phyloP scores from a whole-genome alignment of 2,888 invertebrate species.

The Dynastes grantii region DNA sequence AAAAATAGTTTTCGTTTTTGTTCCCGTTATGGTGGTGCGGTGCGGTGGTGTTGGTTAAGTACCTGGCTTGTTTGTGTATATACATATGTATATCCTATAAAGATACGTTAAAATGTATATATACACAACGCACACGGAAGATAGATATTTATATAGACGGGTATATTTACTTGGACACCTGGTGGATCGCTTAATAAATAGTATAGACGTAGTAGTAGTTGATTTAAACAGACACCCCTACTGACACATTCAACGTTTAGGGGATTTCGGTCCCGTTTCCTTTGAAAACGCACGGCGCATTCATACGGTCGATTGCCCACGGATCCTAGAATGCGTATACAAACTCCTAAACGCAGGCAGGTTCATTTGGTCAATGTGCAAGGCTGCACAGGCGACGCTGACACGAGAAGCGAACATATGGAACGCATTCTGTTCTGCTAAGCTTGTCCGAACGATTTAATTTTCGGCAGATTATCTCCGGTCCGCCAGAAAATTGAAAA shows the following conservation, averaged over 20 bases:
- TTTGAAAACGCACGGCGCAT: slow-evolving; percentile 56
- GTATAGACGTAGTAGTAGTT: slow-evolving; percentile 48
- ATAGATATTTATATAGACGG: slow-evolving; percentile 25
- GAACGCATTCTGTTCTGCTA: slow-evolving; percentile 51
- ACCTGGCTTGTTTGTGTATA: slow-evolving; percentile 33
- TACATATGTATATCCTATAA: not conserved
- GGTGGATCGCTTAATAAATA: slow-evolving; percentile 59
- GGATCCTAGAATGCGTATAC: slow-evolving; percentile 57
- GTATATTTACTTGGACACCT: slow-evolving; percentile 57
- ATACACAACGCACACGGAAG: not conserved
- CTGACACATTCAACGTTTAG: slow-evolving; percentile 57
- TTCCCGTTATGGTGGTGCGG: slow-evolving; percentile 4
- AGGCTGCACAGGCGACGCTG: slow-evolving; percentile 50
- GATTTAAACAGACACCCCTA: slow-evolving; percentile 60
- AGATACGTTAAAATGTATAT: slow-evolving; percentile 1
- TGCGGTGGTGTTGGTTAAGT: slow-evolving; percentile 5
- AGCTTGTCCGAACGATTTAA: slow-evolving; percentile 55
- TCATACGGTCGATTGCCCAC: slow-evolving; percentile 57
- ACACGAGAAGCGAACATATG: slow-evolving; percentile 17
- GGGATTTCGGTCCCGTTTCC: slow-evolving; percentile 58
- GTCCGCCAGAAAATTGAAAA: slow-evolving; percentile 53
- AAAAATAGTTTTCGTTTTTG: slow-evolving; percentile 39
- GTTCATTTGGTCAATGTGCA: slow-evolving; percentile 60
- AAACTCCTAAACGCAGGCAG: slow-evolving; percentile 57
- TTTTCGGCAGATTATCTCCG: slow-evolving; percentile 54